Evolutionary conservation across 1,140 invertebrate species (phyloP), one percentile per base, ranked within the genome.

Genomic region (Maniola jurtina): DNA sequence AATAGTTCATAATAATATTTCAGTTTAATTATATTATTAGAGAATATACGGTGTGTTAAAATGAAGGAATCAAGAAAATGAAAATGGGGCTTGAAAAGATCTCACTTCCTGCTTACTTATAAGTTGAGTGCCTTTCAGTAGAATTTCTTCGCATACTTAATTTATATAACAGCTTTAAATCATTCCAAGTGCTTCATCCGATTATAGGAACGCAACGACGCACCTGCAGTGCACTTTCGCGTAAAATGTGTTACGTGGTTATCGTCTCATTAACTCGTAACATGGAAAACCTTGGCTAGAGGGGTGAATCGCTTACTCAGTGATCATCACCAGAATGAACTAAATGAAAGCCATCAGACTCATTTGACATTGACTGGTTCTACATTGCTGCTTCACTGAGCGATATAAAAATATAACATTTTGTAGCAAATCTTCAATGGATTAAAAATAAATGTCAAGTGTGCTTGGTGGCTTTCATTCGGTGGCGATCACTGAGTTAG

Each of bases 171-270:
- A 65, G 75, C 68, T 72, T 77, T 77, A 77, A 77, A 63, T 34
- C 75, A 74, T 70, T 77, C 15, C 34, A 64, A 71, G 68, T 68
- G 72, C 75, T 77, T 77, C 72, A 75, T 77, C 75, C 70, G 75
- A 77, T 77, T 77, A 72, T 13, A 35, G 13, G 56, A 57, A 66
- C 25, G 13, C 33, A 38, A 59, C 64, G 68, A 65, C 55, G 63
- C 61, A 60, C 42, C 34, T 64, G 50, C 56, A 70, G 66, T 64
- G 63, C 60, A 56, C 36, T 68, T 75, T 68, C 48, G 50, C 64
- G 61, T 70, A 42, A 57, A 66, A 67, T 58, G 48, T 48, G 45
- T 57, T 60, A 55, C 52, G 35, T 45, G 54, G 59, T 61, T 65
- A 65, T 36, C 50, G 38, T 42, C 14, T 14, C 52, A 55, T 9